Conservation (phyloP, 2,888 invertebrate species). For the Papilio elwesi region DNA sequence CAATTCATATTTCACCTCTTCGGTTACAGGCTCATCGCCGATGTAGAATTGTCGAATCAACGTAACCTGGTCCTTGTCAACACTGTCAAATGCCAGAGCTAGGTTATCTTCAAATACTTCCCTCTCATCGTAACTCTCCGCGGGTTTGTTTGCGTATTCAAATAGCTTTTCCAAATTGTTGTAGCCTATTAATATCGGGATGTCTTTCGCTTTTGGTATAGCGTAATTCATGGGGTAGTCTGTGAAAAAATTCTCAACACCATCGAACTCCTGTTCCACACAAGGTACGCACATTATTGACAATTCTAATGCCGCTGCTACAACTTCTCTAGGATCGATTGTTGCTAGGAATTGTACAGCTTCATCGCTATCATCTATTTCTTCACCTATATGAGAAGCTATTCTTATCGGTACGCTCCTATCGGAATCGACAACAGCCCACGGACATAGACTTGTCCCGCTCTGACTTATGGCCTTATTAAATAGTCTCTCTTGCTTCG, state of each 20-base stretch:
- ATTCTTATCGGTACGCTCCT: constrained; percentile 54
- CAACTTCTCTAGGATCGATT: constrained; percentile 49
- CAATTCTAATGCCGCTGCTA: constrained; percentile 48
- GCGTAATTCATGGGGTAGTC: constrained; percentile 47
- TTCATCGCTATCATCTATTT: constrained; percentile 46
- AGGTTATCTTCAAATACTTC: constrained; percentile 1
- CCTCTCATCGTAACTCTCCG: constrained; percentile 6
- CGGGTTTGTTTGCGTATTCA: constrained; percentile 47
- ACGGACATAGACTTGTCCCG: constrained; percentile 55
- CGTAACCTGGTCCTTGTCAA: constrained; percentile 36
- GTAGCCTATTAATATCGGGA: constrained; percentile 54
- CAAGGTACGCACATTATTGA: constrained; percentile 52
- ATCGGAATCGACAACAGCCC: constrained; percentile 52
- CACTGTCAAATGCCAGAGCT: background rate
- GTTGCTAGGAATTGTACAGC: constrained; percentile 55
- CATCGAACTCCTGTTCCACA: constrained; percentile 53
- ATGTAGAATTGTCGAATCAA: constrained; percentile 49
- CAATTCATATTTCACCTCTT: constrained; percentile 51
- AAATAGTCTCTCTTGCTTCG: constrained; percentile 55
- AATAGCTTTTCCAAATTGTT: constrained; percentile 58
- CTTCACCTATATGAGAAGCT: constrained; percentile 55
- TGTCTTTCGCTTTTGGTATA: constrained; percentile 47
- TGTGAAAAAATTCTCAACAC: constrained; percentile 51
- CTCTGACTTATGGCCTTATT: constrained; percentile 63
- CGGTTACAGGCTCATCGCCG: constrained; percentile 45